Base-by-base conservation (phyloP, 2,797 vertebrate species). In the Pachyuromys duprasi region DNA sequence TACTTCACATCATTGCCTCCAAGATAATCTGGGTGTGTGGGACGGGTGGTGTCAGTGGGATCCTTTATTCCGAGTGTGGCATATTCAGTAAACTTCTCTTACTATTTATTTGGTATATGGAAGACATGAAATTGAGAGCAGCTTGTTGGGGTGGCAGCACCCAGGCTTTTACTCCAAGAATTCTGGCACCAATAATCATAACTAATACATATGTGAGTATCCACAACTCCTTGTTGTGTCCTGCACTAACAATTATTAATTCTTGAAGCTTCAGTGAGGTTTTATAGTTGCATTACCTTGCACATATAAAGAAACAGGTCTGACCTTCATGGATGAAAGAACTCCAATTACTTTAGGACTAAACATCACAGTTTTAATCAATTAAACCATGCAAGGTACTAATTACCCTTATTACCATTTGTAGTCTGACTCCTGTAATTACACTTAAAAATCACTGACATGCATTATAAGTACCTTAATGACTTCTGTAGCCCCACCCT, bases 301-400 rank as follows among this genome's bases (percentile, higher is more conserved):
- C 57, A 91, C 24, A 42, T 62, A 24, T 80, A 90, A 95, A 17
- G 81, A 93, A 89, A 88, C 24, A 90, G 60, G 53, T 28, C 14
- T 91, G 94, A 95, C 78, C 88, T 96, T 96, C 95, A 93, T 20
- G 81, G 75, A 94, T 74, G 90, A 91, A 83, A 97, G 63, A 91
- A 18, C 57, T 95, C 60, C 89, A 94, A 24, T 97, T 97, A 97
- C n/a, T 81, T 96, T 93, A 91, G 91, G 57, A 74, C 81, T 91
- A 94, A 89, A 95, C 63, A 86, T 88, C 65, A 89, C 69, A 94
- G 93, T 95, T 97, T 95, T 92, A 94, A 94, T 93, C 91, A 94
- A 45, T 97, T 94, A 96, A 78, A 57, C 92, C 80, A 90, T 84
- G 75, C 75, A 86, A 95, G 72, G 87, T 95, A 95, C 87, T 96